These are phyloP conservation scores for Nowickia ferox DNA, from an alignment of 2,888 invertebrate species.

Conservation along the genomic window DNA sequence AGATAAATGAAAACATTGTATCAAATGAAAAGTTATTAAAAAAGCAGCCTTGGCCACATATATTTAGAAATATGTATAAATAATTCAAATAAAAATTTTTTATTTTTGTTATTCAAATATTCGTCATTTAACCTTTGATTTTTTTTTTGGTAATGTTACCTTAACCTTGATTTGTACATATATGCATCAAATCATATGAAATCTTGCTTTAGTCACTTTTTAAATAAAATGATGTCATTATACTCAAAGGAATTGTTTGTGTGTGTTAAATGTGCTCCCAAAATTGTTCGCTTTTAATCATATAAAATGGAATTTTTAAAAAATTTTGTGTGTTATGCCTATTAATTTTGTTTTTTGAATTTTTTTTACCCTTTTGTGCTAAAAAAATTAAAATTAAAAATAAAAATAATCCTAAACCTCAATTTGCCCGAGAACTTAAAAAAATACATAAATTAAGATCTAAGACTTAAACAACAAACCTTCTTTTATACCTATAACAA, in stretches of 20 bases:
- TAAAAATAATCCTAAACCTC: slow-evolving; percentile 12
- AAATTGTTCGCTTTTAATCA: slow-evolving; percentile 9
- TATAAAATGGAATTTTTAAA: slow-evolving; percentile 23
- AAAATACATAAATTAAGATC: slow-evolving; percentile 6
- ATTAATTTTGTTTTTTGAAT: slow-evolving; percentile 12
- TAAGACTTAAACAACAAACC: slow-evolving; percentile 40
- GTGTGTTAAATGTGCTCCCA: background rate
- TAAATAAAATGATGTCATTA: slow-evolving; percentile 54
- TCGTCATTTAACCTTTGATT: slow-evolving; percentile 20
- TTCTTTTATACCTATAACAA: background rate
- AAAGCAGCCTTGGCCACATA: slow-evolving; percentile 11
- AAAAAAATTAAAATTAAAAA: background rate
- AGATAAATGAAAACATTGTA: too few species aligned
- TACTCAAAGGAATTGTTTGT: slow-evolving; percentile 5
- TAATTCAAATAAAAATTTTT: background rate
- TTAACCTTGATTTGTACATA: background rate
- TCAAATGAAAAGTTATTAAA: slow-evolving; percentile 50
- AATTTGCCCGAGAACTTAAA: slow-evolving; percentile 18
- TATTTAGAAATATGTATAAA: slow-evolving; percentile 5
- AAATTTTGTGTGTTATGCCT: slow-evolving; percentile 21
- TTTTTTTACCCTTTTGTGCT: slow-evolving; percentile 1
- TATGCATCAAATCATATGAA: slow-evolving; percentile 37
- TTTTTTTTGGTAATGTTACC: background rate
- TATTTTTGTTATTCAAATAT: slow-evolving; percentile 6
- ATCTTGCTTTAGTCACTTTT: background rate